Evolutionary conservation across 1,140 invertebrate genomes (phyloP), one percentile per base, ranked within the genome.

Genomic region (Drosophila parvula): DNA sequence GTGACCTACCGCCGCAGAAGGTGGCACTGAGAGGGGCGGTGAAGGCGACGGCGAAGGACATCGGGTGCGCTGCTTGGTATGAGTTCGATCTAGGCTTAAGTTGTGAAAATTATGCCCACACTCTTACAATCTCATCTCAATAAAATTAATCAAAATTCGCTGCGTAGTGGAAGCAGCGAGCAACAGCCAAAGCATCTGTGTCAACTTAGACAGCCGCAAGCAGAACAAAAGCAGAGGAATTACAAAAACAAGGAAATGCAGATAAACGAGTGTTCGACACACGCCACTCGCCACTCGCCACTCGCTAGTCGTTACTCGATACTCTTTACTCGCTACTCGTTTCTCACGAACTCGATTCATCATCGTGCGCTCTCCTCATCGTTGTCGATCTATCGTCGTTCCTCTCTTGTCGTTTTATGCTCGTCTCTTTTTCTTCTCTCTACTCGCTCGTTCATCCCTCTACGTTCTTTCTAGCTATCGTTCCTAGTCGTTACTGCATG

Each of bases 111-210:
- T 79, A 79, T 73, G 77, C 75, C 59, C 69, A 50, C 51, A 88
- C 44, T 76, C 64, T 82, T 71, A 57, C 56, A 78, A 78, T 58
- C 74, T 75, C 71, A 78, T 67, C 70, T 79, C 53, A 82, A 86
- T 86, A 79, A 83, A 86, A 77, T 61, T 83, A 82, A 88, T 79
- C 76, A 61, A 82, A 83, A 83, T 81, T 63, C 47, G 47, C 78
- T 75, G 77, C 78, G 64, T 79, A 64, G 51, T 79, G 65, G 62
- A 67, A 69, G 64, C 75, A 78, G 74, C 41, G 44, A 75, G 74
- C 80, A 41, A 73, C 57, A 73, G 69, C 55, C 53, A 60, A 64
- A 59, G 45, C 50, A 62, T 55, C 38, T 69, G 58, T 44, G 62
- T 69, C 62, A 69, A 68, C 60, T 65, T 51, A 65, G 64, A 22